These are phyloP conservation scores for Nemotelus pantherinus DNA, from an alignment of 2,888 invertebrate species.

Conservation along the genomic window DNA sequence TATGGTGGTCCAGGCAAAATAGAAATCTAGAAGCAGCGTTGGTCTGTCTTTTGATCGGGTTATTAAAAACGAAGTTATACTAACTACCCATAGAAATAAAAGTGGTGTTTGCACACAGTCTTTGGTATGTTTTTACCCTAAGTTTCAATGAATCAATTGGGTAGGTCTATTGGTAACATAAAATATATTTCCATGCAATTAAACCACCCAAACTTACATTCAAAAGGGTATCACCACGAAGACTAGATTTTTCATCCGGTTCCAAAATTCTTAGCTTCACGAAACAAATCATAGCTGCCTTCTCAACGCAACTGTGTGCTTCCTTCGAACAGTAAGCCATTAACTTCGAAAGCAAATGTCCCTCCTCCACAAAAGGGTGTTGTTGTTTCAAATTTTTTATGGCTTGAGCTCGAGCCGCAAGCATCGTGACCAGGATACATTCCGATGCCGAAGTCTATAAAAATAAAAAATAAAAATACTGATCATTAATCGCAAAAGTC, in stretches of 20 bases:
- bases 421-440: slow-evolving; percentile 89
- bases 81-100: too few relatives aligned
- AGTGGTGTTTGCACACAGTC: too few relatives aligned
- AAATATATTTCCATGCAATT: too few relatives aligned
- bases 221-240: slow-evolving; percentile 81
- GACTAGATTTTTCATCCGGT: slow-evolving; percentile 83
- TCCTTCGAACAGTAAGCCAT: slow-evolving; percentile 94
- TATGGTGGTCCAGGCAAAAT: too few relatives aligned
- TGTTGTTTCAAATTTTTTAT: slow-evolving; percentile 85
- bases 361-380: slow-evolving; percentile 89
- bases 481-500: slow-evolving; percentile 3
- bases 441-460: slow-evolving; percentile 93
- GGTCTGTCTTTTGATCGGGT: too few relatives aligned
- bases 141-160: too few relatives aligned
- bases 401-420: slow-evolving; percentile 91
- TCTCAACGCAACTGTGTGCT: slow-evolving; percentile 92
- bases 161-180: too few relatives aligned
- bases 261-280: slow-evolving; percentile 89
- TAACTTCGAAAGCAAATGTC: slow-evolving; percentile 86
- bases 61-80: too few relatives aligned
- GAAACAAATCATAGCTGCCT: slow-evolving; percentile 93
- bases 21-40: too few relatives aligned
- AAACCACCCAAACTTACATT: slow-evolving; percentile 68
- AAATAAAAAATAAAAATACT: neutral
- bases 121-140: too few relatives aligned